Base-by-base conservation (phyloP, 2,888 invertebrate genomes). In the Creontiades dilutus region DNA sequence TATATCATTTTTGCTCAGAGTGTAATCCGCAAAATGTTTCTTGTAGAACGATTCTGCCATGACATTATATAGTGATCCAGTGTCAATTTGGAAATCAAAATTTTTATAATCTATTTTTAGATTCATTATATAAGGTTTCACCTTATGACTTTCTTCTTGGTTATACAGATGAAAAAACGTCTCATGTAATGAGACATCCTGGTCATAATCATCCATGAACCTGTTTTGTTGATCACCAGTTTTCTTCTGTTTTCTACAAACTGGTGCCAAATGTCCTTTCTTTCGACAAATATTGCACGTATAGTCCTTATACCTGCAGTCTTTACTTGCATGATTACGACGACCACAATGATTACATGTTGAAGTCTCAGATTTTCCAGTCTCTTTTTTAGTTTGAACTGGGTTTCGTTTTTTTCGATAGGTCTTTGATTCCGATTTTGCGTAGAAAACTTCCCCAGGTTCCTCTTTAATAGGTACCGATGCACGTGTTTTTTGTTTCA, bases 271-370 rank as follows among this genome's bases (percentile, higher is more conserved):
- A 52, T 85, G 76, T 19, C 85, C 89, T 14, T 16, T 23, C 28
- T 37, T 19, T 23, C 23, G 12, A 80, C 90, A 90, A 27, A 14
- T 55, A 46, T 86, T n/a, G 27, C 90, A 82, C 48, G 47, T 82
- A 82, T 82, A 85, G 9, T 46, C 4, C 48, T 82, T 82, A n/a
- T 48, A 82, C 19, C 13, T 47, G 23, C 82, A 82, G 19, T 48
- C 48, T 0, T 12, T 19, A 1, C 7, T 19, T 7, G 2, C 1
- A 48, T 47, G 82, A 47, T 82, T 82, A 0, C 47, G 1, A 13
- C 82, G 82, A 47, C 82, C 82, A 19, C 48, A 82, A 19, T 7
- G 7, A 0, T 0, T 23, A 48, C 82, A 82, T 11, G 28, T 23
- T 76, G 27, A 16, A 76, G 4, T 16, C 23, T 12, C 23, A 28